Percentiles rank a stretch among this genome's conserved stretches.
phyloP scores from a whole-genome alignment of 2,113 vertebrate genomes.

The Alouatta palliata region DNA sequence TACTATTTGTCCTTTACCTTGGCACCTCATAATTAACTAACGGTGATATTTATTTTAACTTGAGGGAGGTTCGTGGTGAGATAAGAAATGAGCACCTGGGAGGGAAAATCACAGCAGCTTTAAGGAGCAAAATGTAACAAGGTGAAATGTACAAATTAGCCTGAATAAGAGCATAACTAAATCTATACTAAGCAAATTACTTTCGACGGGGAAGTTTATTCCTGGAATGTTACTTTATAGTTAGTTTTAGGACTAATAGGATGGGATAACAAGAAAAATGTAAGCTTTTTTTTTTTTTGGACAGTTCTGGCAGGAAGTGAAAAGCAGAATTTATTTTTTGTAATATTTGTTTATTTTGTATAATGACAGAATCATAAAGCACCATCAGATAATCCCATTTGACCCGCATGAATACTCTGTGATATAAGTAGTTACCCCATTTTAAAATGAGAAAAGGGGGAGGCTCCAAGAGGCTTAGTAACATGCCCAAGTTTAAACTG shows the following conservation, averaged over 20 bases:
- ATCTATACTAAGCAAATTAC: conserved; percentile 45
- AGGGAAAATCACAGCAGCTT: neutral
- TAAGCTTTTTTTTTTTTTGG: neutral
- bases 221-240: neutral
- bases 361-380: neutral
- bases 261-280: neutral
- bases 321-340: neutral
- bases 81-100: neutral
- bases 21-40: conserved; percentile 20
- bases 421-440: neutral
- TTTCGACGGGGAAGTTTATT: conserved; percentile 41
- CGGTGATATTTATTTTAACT: conserved; percentile 31
- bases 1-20: conserved; percentile 34
- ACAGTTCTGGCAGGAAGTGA: neutral
- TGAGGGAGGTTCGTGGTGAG: neutral
- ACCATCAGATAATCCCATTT: neutral
- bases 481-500: neutral
- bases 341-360: conserved; percentile 9
- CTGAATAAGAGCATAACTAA: conserved; percentile 17
- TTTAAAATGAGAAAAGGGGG: neutral
- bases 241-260: conserved; percentile 14
- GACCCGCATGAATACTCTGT: neutral
- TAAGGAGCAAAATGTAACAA: conserved; percentile 45
- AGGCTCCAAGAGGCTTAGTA: neutral
- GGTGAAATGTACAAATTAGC: neutral